phyloP scores from a whole-genome alignment of 2,888 invertebrate species.

The Hyppa rectilinea region DNA sequence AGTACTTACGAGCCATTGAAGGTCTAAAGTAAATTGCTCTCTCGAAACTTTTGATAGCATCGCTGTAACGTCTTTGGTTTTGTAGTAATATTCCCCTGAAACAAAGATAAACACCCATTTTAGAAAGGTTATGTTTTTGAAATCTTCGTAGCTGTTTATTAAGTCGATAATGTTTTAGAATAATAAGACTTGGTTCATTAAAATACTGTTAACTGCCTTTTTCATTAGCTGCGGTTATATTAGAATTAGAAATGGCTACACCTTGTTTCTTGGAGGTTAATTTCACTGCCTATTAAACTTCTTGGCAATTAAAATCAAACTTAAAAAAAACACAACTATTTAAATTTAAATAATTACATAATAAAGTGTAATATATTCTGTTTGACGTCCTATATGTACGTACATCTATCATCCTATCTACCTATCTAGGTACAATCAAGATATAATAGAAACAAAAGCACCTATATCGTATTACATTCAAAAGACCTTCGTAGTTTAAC shows the following conservation, averaged over 20 bases:
- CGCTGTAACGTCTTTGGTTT: slow-evolving; percentile 96
- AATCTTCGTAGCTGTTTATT: slow-evolving; percentile 20
- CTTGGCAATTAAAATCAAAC: neutral
- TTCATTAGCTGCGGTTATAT: neutral
- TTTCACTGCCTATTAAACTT: neutral
- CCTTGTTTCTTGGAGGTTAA: neutral
- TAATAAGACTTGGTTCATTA: slow-evolving; percentile 20
- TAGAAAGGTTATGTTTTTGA: slow-evolving; percentile 29
- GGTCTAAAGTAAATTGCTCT: slow-evolving; percentile 98
- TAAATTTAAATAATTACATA: neutral
- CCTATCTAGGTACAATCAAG: neutral
- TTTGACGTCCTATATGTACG: no score
- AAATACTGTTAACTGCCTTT: slow-evolving; percentile 8
- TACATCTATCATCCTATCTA: no score
- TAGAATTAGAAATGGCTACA: neutral
- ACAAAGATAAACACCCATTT: slow-evolving; percentile 81
- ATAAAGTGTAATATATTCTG: neutral
- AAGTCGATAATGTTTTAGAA: slow-evolving; percentile 13
- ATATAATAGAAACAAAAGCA: slow-evolving; percentile 7
- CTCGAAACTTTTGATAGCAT: slow-evolving; percentile 97
- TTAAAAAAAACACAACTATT: neutral
- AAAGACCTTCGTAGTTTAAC: slow-evolving; percentile 23
- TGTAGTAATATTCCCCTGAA: slow-evolving; percentile 97
- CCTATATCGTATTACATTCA: slow-evolving; percentile 6
- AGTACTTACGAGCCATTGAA: slow-evolving; percentile 96